Conservation (phyloP, 53 echinoderm and acorn worm genomes). For the Crossaster papposus region DNA sequence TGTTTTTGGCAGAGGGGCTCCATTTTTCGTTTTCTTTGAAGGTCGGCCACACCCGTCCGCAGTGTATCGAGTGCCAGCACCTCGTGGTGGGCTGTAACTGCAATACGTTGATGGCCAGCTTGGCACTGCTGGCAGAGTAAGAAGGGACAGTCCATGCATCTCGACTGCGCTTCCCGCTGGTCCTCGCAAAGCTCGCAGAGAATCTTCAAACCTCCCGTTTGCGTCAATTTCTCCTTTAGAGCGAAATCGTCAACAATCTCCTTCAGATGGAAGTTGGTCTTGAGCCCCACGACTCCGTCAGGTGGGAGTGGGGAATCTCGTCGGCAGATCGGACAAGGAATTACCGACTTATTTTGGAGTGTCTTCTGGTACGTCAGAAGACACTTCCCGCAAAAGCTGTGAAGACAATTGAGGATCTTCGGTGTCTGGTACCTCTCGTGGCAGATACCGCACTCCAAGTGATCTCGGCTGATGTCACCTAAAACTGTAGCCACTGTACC, state of each 20-base stretch:
- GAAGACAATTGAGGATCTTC: constrained; percentile 17
- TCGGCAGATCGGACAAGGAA: constrained; percentile 1
- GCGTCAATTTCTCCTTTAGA: constrained; percentile 12
- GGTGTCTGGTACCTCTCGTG: constrained; percentile 14
- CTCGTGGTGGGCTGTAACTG: not conserved
- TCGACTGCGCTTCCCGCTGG: not conserved
- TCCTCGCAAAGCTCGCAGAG: constrained; percentile 36
- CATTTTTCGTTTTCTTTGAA: not conserved
- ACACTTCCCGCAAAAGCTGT: constrained; percentile 41
- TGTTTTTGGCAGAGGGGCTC: constrained; percentile 49
- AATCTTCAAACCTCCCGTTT: not conserved
- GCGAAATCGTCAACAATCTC: constrained; percentile 4
- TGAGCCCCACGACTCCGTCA: not conserved
- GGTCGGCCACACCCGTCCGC: not conserved
- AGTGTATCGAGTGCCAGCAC: not conserved
- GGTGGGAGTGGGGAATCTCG: not conserved
- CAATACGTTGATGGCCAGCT: not conserved
- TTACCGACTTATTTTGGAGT: not conserved
- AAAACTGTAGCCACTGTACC: not conserved
- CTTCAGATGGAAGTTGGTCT: constrained; percentile 13
- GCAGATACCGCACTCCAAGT: constrained; percentile 19
- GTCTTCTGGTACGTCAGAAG: not conserved
- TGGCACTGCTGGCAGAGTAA: constrained; percentile 11
- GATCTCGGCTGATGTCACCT: not conserved
- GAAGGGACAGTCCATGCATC: constrained; percentile 41